These are phyloP conservation scores for Papilio dardanus DNA, from an alignment of 1,140 invertebrate species.

Conservation along the genomic window DNA sequence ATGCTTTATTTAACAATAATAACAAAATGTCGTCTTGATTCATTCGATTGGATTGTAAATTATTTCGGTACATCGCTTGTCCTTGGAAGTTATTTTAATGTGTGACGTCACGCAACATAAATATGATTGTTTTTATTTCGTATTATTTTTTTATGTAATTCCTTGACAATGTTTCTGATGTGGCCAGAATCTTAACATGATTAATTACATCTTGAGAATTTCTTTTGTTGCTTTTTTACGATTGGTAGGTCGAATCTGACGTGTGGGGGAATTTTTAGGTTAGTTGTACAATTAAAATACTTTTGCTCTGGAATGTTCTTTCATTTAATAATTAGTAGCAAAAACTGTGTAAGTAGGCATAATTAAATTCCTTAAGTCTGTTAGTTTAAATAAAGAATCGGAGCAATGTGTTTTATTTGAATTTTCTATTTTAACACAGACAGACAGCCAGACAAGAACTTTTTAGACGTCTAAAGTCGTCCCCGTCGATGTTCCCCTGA, in stretches of 20 bases:
- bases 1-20: neutral
- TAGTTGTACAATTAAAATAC: too few relatives aligned
- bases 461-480: conserved; percentile 31
- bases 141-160: neutral
- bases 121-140: neutral
- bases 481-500: conserved; percentile 29
- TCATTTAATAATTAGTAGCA: neutral
- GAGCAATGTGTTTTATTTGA: conserved; percentile 24
- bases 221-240: too few relatives aligned
- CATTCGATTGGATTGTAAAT: neutral
- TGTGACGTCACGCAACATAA: neutral
- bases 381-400: conserved; percentile 14
- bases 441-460: conserved; percentile 24
- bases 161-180: neutral
- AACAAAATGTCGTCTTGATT: conserved; percentile 2
- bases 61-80: conserved; percentile 3
- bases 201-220: too few relatives aligned
- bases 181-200: too few relatives aligned
- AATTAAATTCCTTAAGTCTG: neutral
- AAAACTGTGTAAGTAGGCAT: neutral
- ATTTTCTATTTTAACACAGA: conserved; percentile 30
- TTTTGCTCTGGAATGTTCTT: neutral
- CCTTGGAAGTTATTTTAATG: conserved; percentile 2
- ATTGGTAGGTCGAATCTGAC: too few relatives aligned
- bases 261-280: too few relatives aligned